These are phyloP conservation scores for Allygus modestus DNA, from an alignment of 2,888 invertebrate genomes.

Conservation along the genomic window DNA sequence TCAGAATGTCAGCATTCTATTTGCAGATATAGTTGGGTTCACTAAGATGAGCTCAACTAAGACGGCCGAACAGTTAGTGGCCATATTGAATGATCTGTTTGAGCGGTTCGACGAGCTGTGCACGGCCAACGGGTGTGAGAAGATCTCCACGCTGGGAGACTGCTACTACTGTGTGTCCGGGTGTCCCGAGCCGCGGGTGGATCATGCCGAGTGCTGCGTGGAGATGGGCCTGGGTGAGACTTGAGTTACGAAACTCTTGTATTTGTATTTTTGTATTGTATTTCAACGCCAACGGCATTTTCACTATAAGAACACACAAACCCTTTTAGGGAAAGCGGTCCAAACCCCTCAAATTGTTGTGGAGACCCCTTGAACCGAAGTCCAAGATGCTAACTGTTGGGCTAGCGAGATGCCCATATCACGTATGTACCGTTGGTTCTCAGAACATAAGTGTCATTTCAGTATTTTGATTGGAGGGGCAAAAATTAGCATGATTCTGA, in stretches of 20 bases:
- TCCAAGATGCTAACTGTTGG: too few species aligned
- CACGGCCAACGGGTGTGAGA: conserved; percentile 93
- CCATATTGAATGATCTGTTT: conserved; percentile 96
- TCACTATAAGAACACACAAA: too few species aligned
- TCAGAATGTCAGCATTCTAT: conserved; percentile 93
- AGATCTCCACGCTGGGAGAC: conserved; percentile 96
- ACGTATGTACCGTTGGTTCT: too few species aligned
- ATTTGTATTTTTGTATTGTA: conserved; percentile 68
- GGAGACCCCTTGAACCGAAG: too few species aligned
- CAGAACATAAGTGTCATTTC: too few species aligned
- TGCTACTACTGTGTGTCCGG: conserved; percentile 97
- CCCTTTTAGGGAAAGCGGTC: too few species aligned
- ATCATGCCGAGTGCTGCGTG: conserved; percentile 97
- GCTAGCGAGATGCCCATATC: too few species aligned
- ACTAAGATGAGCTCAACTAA: conserved; percentile 98
- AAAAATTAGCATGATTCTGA: too few species aligned
- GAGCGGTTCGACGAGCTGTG: conserved; percentile 96
- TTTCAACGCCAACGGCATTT: too few species aligned
- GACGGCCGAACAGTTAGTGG: conserved; percentile 96
- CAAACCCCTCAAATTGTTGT: too few species aligned
- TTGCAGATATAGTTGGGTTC: conserved; percentile 98
- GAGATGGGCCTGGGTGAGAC: conserved; percentile 93
- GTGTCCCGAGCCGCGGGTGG: conserved; percentile 93
- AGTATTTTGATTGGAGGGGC: too few species aligned
- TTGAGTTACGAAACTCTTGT: too few species aligned